Evolutionary conservation across 1,140 invertebrate species (phyloP).

Genomic region (Anastatus disparis): DNA sequence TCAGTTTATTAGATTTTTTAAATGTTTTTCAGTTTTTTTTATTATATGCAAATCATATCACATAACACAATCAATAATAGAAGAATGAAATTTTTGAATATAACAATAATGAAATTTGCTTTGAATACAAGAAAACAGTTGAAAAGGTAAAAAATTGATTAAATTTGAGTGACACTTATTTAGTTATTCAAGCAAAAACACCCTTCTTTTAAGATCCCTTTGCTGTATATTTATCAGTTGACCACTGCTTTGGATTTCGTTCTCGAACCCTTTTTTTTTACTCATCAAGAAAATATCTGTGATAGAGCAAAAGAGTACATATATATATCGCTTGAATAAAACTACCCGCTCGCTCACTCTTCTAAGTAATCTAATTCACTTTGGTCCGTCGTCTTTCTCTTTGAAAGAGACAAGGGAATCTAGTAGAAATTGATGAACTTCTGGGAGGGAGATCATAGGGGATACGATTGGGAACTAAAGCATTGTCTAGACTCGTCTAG

Average conservation of each 20-base stretch:
- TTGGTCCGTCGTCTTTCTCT: neutral
- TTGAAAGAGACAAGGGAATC: slow-evolving; percentile 35
- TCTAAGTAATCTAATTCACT: slow-evolving; percentile 49
- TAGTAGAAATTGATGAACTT: slow-evolving; percentile 48
- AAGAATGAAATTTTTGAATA: too few relatives aligned
- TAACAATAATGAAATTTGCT: too few relatives aligned
- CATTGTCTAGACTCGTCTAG: slow-evolving; percentile 43
- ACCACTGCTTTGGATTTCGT: too few relatives aligned
- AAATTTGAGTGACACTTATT: slow-evolving; percentile 20
- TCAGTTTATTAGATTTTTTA: too few relatives aligned
- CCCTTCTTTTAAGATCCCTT: too few relatives aligned
- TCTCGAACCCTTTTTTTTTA: slow-evolving; percentile 9
- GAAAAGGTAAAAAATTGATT: neutral
- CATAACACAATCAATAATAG: too few relatives aligned
- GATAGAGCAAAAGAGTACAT: too few relatives aligned
- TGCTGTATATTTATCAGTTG: too few relatives aligned
- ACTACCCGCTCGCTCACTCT: slow-evolving; percentile 29
- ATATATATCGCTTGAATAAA: slow-evolving; percentile 48
- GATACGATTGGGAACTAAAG: slow-evolving; percentile 26
- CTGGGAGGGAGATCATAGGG: slow-evolving; percentile 42
- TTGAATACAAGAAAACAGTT: too few relatives aligned
- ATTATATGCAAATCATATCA: too few relatives aligned
- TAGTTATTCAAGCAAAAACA: neutral
- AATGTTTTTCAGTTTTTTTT: too few relatives aligned
- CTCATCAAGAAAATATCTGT: slow-evolving; percentile 40